Evolutionary conservation across 2,888 invertebrate genomes (phyloP), one percentile per base, ranked within the genome.

Genomic region (Drosophila subquinaria): DNA sequence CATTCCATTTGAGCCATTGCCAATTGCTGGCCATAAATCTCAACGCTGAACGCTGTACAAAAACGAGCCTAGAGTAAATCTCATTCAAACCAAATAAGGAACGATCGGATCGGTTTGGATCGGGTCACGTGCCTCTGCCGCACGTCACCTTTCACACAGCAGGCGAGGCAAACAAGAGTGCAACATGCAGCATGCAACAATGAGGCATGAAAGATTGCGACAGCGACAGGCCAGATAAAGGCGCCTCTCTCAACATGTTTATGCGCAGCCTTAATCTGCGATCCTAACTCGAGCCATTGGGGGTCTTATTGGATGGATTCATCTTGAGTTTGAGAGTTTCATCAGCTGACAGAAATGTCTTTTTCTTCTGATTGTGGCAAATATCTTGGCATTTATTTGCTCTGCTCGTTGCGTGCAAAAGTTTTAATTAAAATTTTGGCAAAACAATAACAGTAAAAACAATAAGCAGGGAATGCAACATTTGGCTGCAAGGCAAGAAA

Each of bases 121-220:
- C 66, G 66, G 79, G 74, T 78, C 76, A 76, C 62, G 65, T 69
- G 74, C 45, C 52, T 27, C 35, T 42, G 35, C 57, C 10, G 17
- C 43, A 27, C 47, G 30, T 74, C 63, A 74, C 75, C 61, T 64
- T 60, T 64, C 43, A 10, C 75, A 60, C 77, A 65, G 74, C 76
- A 42, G 59, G 75, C 59, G 47, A 35, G 35, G 20, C 33, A 20
- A 62, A 27, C 73, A 50, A 59, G 23, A 59, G 48, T 63, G 69
- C 80, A 67, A 65, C 70, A 61, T 69, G 80, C 80, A 66, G 65
- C 70, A 63, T 69, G 80, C 82, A 69, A 69, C 70, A 65, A 69
- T 59, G 60, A 33, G 66, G 68, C 87, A 73, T 72, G 73, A 53
- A 61, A 81, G 65, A 81, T 74, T 76, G 84, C 81, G 42, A 69